phyloP scores from a whole-genome alignment of 2,797 vertebrate genomes.

The Bufotes viridis region DNA sequence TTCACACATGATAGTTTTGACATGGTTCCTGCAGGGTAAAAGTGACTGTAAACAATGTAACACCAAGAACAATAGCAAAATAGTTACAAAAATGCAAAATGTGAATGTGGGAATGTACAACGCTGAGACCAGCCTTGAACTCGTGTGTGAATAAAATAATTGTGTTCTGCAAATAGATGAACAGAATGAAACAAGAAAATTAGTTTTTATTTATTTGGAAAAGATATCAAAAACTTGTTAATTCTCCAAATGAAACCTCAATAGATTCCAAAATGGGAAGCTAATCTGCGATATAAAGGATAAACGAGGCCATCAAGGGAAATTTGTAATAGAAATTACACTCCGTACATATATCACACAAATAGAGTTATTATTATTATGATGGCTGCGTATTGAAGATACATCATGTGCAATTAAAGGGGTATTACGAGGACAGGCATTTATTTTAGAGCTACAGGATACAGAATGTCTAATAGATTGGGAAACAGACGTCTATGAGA shows the following conservation, averaged over 20 bases:
- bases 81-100: background rate
- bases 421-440: background rate
- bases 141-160: background rate
- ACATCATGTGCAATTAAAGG: background rate
- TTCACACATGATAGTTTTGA: background rate
- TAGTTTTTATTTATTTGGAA: conserved; percentile 23
- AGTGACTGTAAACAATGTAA: background rate
- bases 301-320: conserved; percentile 6
- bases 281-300: conserved; percentile 4
- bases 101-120: background rate
- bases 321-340: background rate
- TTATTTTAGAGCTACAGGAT: no score
- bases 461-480: no score
- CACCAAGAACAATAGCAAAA: background rate
- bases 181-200: background rate
- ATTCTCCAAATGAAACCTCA: background rate
- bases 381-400: background rate
- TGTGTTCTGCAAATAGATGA: background rate
- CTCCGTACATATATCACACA: background rate
- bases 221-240: background rate
- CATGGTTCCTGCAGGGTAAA: background rate
- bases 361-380: background rate
- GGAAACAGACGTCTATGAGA: no score
- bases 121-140: background rate
- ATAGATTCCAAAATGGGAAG: conserved; percentile 15